Percentiles rank a stretch among this genome's conserved stretches.
Conservation (phyloP, 2,797 vertebrate genomes). For the Acanthis flammea region DNA sequence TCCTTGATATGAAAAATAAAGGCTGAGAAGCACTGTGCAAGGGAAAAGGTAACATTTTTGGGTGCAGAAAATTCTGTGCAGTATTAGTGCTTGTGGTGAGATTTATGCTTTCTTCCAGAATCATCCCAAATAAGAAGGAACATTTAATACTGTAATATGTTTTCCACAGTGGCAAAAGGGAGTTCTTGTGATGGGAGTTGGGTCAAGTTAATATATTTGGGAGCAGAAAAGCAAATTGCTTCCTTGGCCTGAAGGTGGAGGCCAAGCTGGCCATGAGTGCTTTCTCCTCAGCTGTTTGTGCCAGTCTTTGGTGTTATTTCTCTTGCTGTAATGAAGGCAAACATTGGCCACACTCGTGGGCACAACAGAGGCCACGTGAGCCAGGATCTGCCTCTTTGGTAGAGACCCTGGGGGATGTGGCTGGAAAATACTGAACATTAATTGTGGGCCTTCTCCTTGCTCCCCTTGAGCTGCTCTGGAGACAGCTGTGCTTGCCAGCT, state of each 20-base stretch:
- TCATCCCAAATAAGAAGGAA: neutral
- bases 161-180: neutral
- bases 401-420: neutral
- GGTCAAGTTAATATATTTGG: neutral
- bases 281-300: neutral
- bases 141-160: neutral
- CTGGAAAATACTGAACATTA: neutral
- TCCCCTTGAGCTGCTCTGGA: neutral
- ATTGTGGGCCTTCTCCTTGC: neutral
- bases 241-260: neutral
- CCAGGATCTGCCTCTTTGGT: neutral
- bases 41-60: neutral
- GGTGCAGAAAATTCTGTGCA: neutral
- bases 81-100: neutral
- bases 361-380: accelerated
- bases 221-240: neutral
- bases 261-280: neutral
- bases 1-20: neutral
- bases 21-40: neutral
- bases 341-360: neutral
- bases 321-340: neutral
- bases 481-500: neutral
- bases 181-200: neutral
- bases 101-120: neutral
- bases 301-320: neutral